phyloP scores from a whole-genome alignment of 64 coral and sea anemone species.

The Cladopsammia gracilis region DNA sequence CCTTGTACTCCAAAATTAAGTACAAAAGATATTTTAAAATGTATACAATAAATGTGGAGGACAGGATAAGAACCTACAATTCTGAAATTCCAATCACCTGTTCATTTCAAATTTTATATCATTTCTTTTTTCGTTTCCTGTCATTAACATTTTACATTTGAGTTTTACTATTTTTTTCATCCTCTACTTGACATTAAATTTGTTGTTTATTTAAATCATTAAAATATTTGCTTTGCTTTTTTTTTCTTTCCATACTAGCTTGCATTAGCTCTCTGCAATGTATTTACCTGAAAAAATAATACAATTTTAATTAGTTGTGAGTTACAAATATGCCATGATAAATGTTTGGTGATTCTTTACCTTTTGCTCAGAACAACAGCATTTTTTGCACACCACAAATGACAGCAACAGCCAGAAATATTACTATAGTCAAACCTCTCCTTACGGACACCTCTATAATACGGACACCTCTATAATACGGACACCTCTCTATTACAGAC shows the following conservation, averaged over 20 bases:
- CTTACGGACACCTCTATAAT: no score
- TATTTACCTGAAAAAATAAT: conserved; percentile 77
- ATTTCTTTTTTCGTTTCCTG: background rate
- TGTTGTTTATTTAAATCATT: conserved; percentile 49
- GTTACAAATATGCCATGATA: no score
- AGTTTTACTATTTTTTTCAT: background rate
- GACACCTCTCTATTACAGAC: no score
- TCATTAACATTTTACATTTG: conserved; percentile 49
- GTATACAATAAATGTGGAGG: background rate
- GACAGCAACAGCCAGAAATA: no score
- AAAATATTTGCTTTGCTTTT: background rate
- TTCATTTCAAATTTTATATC: background rate
- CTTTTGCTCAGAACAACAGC: no score
- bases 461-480: no score
- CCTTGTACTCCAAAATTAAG: conserved; percentile 35
- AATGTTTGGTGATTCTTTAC: no score
- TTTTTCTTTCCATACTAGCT: background rate
- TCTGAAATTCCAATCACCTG: background rate
- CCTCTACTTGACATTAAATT: conserved; percentile 45
- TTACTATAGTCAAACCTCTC: no score
- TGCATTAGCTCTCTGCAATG: conserved; percentile 76
- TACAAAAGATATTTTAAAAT: conserved; percentile 48
- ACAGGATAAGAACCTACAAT: background rate
- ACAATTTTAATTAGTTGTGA: background rate
- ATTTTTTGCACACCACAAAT: no score